A percentile compares a stretch with the other conserved stretches of the same genome.
These are phyloP conservation scores for Leucopternis melanops DNA, from an alignment of 2,113 vertebrate genomes.

Conservation along the genomic window DNA sequence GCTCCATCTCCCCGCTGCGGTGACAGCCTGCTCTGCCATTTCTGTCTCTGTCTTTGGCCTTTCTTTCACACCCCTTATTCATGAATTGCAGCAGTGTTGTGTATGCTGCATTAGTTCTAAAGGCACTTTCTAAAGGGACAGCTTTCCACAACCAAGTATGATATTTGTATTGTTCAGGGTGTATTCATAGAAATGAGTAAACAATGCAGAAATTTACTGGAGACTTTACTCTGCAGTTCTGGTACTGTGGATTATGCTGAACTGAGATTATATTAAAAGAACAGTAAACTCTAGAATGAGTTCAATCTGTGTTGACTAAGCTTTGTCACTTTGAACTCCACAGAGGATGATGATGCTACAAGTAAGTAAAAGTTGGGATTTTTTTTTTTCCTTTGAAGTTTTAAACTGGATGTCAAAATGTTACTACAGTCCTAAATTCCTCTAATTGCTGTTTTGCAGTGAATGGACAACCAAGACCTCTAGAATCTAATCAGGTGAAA, in stretches of 20 bases:
- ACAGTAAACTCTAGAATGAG: neutral
- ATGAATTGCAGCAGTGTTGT: neutral
- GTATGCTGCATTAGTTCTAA: neutral
- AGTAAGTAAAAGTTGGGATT: neutral
- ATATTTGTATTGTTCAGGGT: neutral
- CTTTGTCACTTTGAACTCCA: neutral
- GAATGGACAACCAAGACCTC: slow-evolving; percentile 93
- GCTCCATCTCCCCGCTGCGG: too few relatives aligned
- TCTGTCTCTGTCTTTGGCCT: too few relatives aligned
- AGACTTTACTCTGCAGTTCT: neutral
- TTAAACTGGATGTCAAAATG: neutral
- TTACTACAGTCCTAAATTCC: neutral
- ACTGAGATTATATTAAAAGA: neutral
- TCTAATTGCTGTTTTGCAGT: slow-evolving; percentile 74
- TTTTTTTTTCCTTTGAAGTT: neutral
- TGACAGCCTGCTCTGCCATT: too few relatives aligned
- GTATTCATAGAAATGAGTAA: neutral
- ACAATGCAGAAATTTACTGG: neutral
- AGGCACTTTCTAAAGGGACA: neutral
- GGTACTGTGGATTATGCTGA: neutral
- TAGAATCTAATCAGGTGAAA: slow-evolving; percentile 98
- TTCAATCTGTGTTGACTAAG: neutral
- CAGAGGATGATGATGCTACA: neutral
- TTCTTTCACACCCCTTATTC: too few relatives aligned
- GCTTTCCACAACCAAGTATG: neutral